Conservation (phyloP, 2,797 vertebrate genomes). For the Hippocampus kuda region DNA sequence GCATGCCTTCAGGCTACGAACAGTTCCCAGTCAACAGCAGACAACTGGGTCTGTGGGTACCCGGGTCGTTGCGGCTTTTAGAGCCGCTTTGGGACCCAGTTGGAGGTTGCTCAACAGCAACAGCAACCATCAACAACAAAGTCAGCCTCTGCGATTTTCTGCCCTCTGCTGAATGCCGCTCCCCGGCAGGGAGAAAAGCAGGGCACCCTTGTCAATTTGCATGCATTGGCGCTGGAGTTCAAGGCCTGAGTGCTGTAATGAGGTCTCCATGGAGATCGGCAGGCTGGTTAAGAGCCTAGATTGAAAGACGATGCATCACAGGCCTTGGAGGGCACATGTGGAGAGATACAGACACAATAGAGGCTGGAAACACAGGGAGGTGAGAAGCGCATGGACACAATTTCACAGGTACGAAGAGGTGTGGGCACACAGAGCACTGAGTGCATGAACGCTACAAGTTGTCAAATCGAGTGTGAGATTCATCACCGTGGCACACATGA, state of each 20-base stretch:
- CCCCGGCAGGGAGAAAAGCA: constrained; percentile 19
- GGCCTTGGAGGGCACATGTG: constrained; percentile 8
- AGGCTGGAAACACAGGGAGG: constrained; percentile 18
- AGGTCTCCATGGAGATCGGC: constrained; percentile 35
- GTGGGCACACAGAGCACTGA: neutral
- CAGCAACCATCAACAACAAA: constrained; percentile 1
- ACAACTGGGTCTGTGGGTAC: too few species aligned
- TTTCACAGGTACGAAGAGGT: neutral
- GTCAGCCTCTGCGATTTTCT: constrained; percentile 7
- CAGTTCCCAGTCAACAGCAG: too few species aligned
- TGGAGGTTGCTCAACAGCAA: too few species aligned
- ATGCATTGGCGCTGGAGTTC: constrained; percentile 15
- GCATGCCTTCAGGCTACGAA: too few species aligned
- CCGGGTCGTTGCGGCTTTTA: too few species aligned
- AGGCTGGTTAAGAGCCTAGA: constrained; percentile 20
- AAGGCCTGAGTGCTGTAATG: constrained; percentile 15
- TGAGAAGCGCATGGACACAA: constrained; percentile 11
- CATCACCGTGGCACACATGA: constrained; percentile 46
- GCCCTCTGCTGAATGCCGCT: constrained; percentile 7
- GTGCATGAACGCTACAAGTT: constrained; percentile 16
- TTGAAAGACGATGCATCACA: constrained; percentile 29
- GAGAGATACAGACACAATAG: constrained; percentile 45
- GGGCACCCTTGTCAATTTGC: constrained; percentile 31
- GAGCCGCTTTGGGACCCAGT: too few species aligned
- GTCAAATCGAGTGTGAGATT: constrained; percentile 41